Evolutionary conservation across 2,888 invertebrate species (phyloP), one percentile per base, ranked within the genome.

Genomic region (Phengaris alcon): DNA sequence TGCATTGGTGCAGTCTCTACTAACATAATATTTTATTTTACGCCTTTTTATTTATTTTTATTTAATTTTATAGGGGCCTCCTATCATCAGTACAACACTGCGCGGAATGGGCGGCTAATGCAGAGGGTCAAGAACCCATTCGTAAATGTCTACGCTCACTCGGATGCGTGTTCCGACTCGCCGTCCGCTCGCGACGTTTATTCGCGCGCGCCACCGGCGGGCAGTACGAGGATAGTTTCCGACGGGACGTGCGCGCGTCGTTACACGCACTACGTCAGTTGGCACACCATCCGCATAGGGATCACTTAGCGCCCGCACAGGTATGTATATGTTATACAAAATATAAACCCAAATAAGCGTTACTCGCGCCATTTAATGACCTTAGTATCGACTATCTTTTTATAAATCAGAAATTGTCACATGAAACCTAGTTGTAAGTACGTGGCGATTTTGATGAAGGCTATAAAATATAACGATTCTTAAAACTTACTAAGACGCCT

Each of bases 141-240:
- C 96, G 97, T 85, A 98, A 97, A 84, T 98, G 98, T 84, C 97
- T 98, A 77, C 96, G 97, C 76, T 98, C 98, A 0, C 92, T 98
- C 69, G 98, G 98, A 84, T 98, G 98, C 78, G 97, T 99, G 80
- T 98, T 98, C 89, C 97, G 98, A 79, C 95, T 99, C 82, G 97
- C 98, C 3, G 98, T 98, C 57, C 97, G 98, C 81, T 98, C 98
- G 68, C 94, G 98, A 7, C 87, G 97, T 59, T 85, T 98, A 59
- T 98, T 98, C 90, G 96, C 97, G 0, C 94, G 97, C 22, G 98
- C 98, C 0, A 98, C 97, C 0, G 97, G 97, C 9, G 97, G 97
- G 0, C 97, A 97, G 87, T 97, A 97, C 84, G 98, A 98, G 84
- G 98, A 98, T 83, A 97, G 96, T 82, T 98, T 98, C 85, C 93